Evolutionary conservation across 2,797 vertebrate species (phyloP).

Genomic region (Molothrus aeneus): DNA sequence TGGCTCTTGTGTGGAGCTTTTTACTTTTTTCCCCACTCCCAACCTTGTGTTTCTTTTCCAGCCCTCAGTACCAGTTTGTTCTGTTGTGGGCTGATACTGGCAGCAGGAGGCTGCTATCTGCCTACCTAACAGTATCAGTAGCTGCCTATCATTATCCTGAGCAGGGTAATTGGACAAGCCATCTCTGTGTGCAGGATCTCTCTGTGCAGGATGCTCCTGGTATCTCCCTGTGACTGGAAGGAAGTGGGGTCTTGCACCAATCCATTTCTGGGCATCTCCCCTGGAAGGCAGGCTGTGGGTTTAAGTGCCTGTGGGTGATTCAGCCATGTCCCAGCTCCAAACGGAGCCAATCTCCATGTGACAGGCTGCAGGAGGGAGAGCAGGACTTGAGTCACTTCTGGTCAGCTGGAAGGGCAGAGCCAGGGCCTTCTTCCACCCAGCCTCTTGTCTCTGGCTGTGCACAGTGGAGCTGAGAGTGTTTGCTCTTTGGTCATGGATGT

Average conservation of each 20-base stretch:
- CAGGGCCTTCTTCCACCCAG: neutral
- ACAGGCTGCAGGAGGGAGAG: neutral
- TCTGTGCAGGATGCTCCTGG: neutral
- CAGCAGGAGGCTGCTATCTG: neutral
- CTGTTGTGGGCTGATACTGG: neutral
- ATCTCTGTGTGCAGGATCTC: neutral
- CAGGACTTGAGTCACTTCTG: neutral
- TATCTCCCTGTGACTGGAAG: neutral
- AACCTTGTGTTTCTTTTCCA: neutral
- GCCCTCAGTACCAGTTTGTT: too few species aligned
- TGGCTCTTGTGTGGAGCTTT: neutral
- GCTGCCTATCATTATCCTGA: rapidly evolving
- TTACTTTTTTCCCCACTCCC: rapidly evolving
- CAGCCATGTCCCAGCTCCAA: rapidly evolving
- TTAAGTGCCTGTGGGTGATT: neutral
- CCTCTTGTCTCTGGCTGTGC: neutral
- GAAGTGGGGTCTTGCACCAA: neutral
- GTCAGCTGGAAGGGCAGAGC: neutral
- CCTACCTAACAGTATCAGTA: neutral
- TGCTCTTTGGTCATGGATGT: neutral
- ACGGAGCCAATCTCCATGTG: neutral
- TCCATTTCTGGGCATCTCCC: neutral
- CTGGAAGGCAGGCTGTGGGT: neutral
- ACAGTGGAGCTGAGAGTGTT: neutral
- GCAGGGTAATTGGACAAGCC: neutral